Base-by-base conservation (phyloP, 2,888 invertebrate genomes). In the Caenorhabditis panamensis region DNA sequence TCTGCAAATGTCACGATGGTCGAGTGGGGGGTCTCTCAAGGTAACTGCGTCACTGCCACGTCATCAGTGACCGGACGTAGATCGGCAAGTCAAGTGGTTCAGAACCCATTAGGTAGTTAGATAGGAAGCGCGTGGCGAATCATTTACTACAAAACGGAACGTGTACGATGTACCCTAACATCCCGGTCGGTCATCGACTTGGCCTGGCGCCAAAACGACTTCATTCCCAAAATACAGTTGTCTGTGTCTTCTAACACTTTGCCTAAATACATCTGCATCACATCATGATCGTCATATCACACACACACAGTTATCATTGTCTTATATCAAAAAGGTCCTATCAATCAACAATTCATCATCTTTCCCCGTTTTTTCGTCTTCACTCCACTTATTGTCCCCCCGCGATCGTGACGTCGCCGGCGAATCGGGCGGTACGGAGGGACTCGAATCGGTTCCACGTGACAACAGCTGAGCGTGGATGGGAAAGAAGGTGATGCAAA, bases 261-360 rank as follows among this genome's bases (percentile, higher is more conserved):
- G 41, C 9, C 41, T 41, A 41, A 41, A 41, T 41, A 8, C 11
- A 11, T 36, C 36, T 11, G 36, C 36, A 36, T 11, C 36, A 11
- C 36, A n/a, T 36, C 36, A 36, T 36, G 6, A 36, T n/a, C n/a
- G n/a, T 31, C 31, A 41, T 41, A 41, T 41, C 41, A 41, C 24
- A 26, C 54, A 26, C 9, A n/a, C n/a, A n/a, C n/a, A n/a, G n/a
- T 36, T 31, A 28, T 63, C 28, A 61, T n/a, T 61, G 8, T 13
- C 31, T 68, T 62, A 31, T 49, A 36, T 18, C 61, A 61, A 54
- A 61, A 44, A 28, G 61, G 71, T 71, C 71, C 62, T 41, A 71
- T 71, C 71, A 71, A 71, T 71, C 71, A 62, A 62, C 37, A 47
- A n/a, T n/a, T 59, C 59, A 18, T 24, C 36, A 11, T 31, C 36